Evolutionary conservation across 2,797 vertebrate species (phyloP).

Genomic region (Sciaenops ocellatus): DNA sequence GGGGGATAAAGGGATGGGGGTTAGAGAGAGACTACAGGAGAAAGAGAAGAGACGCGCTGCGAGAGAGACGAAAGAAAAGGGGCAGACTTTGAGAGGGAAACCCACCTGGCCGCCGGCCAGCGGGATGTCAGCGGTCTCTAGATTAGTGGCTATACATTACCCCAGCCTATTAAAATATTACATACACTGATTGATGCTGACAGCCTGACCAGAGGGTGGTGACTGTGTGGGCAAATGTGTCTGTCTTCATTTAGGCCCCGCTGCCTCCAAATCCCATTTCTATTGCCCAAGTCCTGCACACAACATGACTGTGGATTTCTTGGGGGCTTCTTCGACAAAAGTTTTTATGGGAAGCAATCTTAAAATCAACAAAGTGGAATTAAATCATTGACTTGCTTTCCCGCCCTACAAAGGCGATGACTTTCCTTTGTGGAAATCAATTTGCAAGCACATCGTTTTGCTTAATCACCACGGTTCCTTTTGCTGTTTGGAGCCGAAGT

Average conservation of each 20-base stretch:
- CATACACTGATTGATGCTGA: constrained; percentile 88
- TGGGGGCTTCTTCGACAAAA: constrained; percentile 20
- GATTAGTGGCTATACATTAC: constrained; percentile 91
- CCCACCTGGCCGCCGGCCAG: constrained; percentile 88
- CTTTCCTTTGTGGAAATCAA: constrained; percentile 23
- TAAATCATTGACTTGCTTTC: neutral
- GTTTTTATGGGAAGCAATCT: constrained; percentile 3
- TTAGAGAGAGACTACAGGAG: constrained; percentile 4
- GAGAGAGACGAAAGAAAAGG: constrained; percentile 13
- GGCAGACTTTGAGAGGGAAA: constrained; percentile 50
- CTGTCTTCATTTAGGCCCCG: constrained; percentile 64
- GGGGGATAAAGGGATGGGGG: constrained; percentile 13
- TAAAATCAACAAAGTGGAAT: constrained; percentile 9
- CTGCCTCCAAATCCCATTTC: constrained; percentile 29
- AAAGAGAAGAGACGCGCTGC: constrained; percentile 34
- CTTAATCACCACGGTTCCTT: constrained; percentile 24
- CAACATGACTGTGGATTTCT: constrained; percentile 36
- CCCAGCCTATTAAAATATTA: constrained; percentile 86
- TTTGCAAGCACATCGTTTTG: constrained; percentile 14
- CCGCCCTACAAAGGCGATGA: neutral
- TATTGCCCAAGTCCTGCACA: constrained; percentile 32
- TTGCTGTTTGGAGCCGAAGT: constrained; percentile 8
- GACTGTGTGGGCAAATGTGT: constrained; percentile 70
- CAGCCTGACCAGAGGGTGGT: constrained; percentile 78
- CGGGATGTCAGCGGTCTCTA: constrained; percentile 89